Evolutionary conservation across 1,140 invertebrate genomes (phyloP).

Genomic region (Caenorhabditis tropicalis): DNA sequence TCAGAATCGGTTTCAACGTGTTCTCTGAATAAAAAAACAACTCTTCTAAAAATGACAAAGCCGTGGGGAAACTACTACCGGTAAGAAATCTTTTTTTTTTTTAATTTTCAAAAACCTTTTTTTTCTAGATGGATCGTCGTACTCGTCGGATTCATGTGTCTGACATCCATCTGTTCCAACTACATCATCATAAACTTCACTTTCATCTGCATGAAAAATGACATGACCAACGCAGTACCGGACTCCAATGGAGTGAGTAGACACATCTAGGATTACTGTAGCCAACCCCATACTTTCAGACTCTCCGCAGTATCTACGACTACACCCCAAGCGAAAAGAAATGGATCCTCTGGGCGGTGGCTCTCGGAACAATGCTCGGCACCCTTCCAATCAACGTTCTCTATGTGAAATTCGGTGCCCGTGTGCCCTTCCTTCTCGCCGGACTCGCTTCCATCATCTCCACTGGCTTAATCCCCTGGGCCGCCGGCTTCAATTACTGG

Average conservation of each 20-base stretch:
- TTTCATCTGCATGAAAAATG: slow-evolving; percentile 58
- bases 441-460: slow-evolving; percentile 45
- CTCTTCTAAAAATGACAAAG: not conserved
- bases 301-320: not conserved
- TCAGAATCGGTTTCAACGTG: not conserved
- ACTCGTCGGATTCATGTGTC: slow-evolving; percentile 49
- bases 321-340: slow-evolving; percentile 10
- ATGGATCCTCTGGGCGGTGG: slow-evolving; percentile 48
- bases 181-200: slow-evolving; percentile 56
- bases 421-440: slow-evolving; percentile 37
- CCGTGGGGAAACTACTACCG: slow-evolving; percentile 24
- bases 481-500: slow-evolving; percentile 29
- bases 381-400: slow-evolving; percentile 49
- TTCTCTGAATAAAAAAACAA: not conserved
- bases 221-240: not conserved
- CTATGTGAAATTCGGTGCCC: slow-evolving; percentile 43
- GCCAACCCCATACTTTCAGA: not conserved
- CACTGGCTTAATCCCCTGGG: slow-evolving; percentile 52
- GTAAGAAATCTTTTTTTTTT: not conserved
- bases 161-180: slow-evolving; percentile 55
- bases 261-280: too few relatives aligned
- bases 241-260: slow-evolving; percentile 47
- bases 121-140: not conserved
- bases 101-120: not conserved
- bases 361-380: slow-evolving; percentile 50